These are phyloP conservation scores for Nothobranchius kuhntae DNA, from an alignment of 2,113 vertebrate species.

Conservation along the genomic window DNA sequence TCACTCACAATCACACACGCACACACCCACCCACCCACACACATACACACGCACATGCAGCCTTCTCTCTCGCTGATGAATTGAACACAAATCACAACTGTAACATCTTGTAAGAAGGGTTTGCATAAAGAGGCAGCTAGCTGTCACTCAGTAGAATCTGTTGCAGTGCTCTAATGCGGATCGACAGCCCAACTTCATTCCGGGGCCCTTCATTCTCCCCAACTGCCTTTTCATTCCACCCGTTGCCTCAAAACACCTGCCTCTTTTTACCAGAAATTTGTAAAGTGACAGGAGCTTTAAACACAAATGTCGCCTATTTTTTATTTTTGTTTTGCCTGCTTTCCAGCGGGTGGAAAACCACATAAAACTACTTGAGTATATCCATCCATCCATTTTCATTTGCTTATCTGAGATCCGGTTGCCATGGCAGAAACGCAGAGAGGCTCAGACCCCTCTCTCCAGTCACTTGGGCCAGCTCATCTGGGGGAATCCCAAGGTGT, in stretches of 20 bases:
- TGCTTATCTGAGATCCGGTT: no score
- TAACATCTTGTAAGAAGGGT: neutral
- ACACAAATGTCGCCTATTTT: neutral
- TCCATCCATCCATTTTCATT: no score
- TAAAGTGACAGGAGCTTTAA: neutral
- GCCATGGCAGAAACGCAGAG: no score
- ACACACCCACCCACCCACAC: neutral
- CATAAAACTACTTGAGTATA: no score
- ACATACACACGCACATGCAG: neutral
- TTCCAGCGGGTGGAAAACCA: no score
- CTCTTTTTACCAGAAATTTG: constrained; percentile 9
- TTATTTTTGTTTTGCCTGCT: no score
- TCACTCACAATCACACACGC: constrained; percentile 10
- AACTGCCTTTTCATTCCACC: constrained; percentile 6
- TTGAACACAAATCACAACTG: neutral
- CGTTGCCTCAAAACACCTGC: neutral
- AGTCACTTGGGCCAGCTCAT: no score
- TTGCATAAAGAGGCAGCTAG: neutral
- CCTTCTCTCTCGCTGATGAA: neutral
- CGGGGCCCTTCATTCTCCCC: neutral
- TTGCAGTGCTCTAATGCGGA: constrained; percentile 1
- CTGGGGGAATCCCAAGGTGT: no score
- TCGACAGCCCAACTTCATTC: constrained; percentile 20
- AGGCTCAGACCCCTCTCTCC: no score
- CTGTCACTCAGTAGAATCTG: constrained; percentile 1